A percentile compares a stretch with the other conserved stretches of the same genome.
These are phyloP conservation scores for Hartigia nigra DNA, from an alignment of 2,888 invertebrate species.

Conservation along the genomic window DNA sequence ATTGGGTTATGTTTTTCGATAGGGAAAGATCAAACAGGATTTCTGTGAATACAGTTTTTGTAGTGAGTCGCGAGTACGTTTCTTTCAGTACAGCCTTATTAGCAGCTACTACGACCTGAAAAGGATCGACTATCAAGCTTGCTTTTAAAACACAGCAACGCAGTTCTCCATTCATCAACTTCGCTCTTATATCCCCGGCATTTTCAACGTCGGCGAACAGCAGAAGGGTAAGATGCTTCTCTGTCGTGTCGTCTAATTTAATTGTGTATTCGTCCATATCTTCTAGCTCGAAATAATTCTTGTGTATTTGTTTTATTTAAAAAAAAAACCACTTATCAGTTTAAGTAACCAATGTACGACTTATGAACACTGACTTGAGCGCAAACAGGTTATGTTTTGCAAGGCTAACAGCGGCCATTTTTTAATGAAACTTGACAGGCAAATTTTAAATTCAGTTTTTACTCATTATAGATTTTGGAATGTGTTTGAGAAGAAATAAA, in stretches of 20 bases:
- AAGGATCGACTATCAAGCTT: constrained; percentile 71
- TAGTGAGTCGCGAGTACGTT: constrained; percentile 68
- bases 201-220: constrained; percentile 73
- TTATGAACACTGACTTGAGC: neutral
- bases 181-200: constrained; percentile 68
- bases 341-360: neutral
- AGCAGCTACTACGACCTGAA: constrained; percentile 74
- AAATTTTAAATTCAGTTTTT: neutral
- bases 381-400: neutral
- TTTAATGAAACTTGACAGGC: neutral
- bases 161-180: constrained; percentile 70
- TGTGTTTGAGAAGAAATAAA: neutral
- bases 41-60: constrained; percentile 74
- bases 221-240: constrained; percentile 66
- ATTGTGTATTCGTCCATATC: constrained; percentile 30
- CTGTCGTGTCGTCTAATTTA: constrained; percentile 66
- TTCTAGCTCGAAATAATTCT: neutral
- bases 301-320: neutral
- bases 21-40: constrained; percentile 76
- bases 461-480: neutral
- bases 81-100: constrained; percentile 73
- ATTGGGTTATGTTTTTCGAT: constrained; percentile 77
- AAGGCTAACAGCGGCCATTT: neutral
- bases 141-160: constrained; percentile 75
- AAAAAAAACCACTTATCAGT: neutral